Evolutionary conservation across 1,140 invertebrate genomes (phyloP).

Genomic region (Chymomyza costata): DNA sequence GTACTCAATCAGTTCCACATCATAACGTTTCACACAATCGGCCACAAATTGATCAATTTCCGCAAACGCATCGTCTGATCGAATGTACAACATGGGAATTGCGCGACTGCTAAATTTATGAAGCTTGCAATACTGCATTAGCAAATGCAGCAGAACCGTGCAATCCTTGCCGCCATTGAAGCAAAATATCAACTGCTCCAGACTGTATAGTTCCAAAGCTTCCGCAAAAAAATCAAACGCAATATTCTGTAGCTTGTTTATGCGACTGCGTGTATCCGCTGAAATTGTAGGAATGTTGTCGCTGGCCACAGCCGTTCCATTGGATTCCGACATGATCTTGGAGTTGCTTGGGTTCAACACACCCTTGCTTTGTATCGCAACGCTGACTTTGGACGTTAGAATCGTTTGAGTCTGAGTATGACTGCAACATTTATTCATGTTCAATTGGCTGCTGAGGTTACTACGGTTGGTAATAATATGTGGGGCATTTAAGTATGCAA

Average conservation of each 20-base stretch:
- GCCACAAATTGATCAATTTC: slow-evolving; percentile 92
- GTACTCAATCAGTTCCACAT: slow-evolving; percentile 82
- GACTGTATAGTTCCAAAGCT: slow-evolving; percentile 78
- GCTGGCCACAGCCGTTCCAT: background rate
- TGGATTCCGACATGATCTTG: background rate
- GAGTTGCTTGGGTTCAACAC: background rate
- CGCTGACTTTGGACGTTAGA: slow-evolving; percentile 6
- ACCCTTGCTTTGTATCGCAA: background rate
- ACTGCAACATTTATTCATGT: slow-evolving; percentile 34
- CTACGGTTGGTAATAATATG: background rate
- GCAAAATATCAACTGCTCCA: slow-evolving; percentile 88
- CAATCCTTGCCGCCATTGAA: slow-evolving; percentile 99
- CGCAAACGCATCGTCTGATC: slow-evolving; percentile 85
- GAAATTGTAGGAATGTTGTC: background rate
- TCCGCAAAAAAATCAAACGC: slow-evolving; percentile 61
- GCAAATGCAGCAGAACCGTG: slow-evolving; percentile 89
- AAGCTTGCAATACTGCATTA: slow-evolving; percentile 46
- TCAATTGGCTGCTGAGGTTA: background rate
- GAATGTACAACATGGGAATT: slow-evolving; percentile 85
- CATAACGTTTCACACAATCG: slow-evolving; percentile 82
- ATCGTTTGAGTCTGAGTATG: slow-evolving; percentile 5
- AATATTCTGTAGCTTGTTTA: slow-evolving; percentile 16
- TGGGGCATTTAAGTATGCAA: background rate
- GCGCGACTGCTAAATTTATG: slow-evolving; percentile 39
- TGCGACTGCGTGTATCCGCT: slow-evolving; percentile 4